phyloP scores from a whole-genome alignment of 2,797 vertebrate genomes.

The Macropodus opercularis region DNA sequence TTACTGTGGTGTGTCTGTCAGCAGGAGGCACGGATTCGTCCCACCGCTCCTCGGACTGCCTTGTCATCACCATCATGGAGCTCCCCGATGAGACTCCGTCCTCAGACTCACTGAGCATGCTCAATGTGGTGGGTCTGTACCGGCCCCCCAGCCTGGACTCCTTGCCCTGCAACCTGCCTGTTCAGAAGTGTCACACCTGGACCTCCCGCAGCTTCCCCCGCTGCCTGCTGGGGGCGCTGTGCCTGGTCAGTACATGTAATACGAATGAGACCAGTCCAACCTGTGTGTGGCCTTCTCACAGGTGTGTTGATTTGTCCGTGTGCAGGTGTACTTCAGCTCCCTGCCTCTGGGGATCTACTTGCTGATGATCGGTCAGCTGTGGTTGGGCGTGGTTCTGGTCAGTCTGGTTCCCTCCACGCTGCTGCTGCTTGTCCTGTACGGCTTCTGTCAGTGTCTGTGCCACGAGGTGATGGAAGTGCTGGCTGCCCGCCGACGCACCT shows the following conservation, averaged over 20 bases:
- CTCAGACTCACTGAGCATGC: slow-evolving; percentile 81
- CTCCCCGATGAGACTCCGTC: slow-evolving; percentile 83
- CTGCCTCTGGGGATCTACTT: slow-evolving; percentile 91
- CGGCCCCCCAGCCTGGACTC: slow-evolving; percentile 81
- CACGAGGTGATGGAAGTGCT: slow-evolving; percentile 82
- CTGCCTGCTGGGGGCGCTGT: slow-evolving; percentile 86
- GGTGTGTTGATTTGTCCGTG: not conserved
- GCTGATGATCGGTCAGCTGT: slow-evolving; percentile 88
- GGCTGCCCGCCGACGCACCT: slow-evolving; percentile 31
- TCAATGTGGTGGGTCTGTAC: slow-evolving; percentile 86
- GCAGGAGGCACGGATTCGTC: slow-evolving; percentile 26
- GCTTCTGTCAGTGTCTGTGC: slow-evolving; percentile 90
- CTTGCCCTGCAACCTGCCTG: slow-evolving; percentile 78
- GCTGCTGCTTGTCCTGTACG: slow-evolving; percentile 87
- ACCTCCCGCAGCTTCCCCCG: slow-evolving; percentile 82
- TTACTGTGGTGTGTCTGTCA: not conserved
- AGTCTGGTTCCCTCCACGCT: slow-evolving; percentile 90
- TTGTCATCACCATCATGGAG: slow-evolving; percentile 91
- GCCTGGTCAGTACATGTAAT: slow-evolving; percentile 75
- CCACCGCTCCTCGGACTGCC: slow-evolving; percentile 84
- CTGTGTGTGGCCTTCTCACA: not conserved
- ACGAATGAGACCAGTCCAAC: not conserved
- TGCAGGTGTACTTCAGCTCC: slow-evolving; percentile 87
- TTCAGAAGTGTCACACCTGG: slow-evolving; percentile 83
- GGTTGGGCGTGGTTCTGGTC: slow-evolving; percentile 86